Evolutionary conservation across 2,113 vertebrate species (phyloP).

Genomic region (Thunnus thynnus): DNA sequence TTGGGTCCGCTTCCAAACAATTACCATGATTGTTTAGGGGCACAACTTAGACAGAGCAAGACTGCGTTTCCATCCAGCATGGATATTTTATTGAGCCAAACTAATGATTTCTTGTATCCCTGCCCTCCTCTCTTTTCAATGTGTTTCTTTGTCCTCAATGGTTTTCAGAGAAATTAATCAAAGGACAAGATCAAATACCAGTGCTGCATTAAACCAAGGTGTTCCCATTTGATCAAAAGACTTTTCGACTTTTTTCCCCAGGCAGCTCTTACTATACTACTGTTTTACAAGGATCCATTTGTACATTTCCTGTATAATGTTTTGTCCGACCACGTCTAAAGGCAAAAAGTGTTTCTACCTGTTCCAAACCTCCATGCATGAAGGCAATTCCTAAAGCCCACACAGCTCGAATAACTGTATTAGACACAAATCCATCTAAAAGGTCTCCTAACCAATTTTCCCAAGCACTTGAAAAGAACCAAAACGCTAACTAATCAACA

Average conservation of each 20-base stretch:
- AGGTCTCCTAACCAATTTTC: too few species aligned
- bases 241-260: not conserved
- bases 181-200: not conserved
- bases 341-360: not conserved
- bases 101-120: conserved; percentile 47
- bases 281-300: not conserved
- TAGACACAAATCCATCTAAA: too few species aligned
- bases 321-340: not conserved
- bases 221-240: not conserved
- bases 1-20: conserved; percentile 70
- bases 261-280: not conserved
- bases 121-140: not conserved
- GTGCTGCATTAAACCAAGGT: not conserved
- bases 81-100: conserved; percentile 49
- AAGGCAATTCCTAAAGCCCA: too few species aligned
- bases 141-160: not conserved
- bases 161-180: conserved; percentile 1
- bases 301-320: not conserved
- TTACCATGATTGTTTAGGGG: conserved; percentile 55
- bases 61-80: conserved; percentile 28
- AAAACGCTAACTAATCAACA: too few species aligned
- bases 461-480: too few species aligned
- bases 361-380: not conserved
- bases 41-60: conserved; percentile 45
- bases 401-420: too few species aligned